Base-by-base conservation (phyloP, 2,797 vertebrate genomes). In the Chrosomus eos region DNA sequence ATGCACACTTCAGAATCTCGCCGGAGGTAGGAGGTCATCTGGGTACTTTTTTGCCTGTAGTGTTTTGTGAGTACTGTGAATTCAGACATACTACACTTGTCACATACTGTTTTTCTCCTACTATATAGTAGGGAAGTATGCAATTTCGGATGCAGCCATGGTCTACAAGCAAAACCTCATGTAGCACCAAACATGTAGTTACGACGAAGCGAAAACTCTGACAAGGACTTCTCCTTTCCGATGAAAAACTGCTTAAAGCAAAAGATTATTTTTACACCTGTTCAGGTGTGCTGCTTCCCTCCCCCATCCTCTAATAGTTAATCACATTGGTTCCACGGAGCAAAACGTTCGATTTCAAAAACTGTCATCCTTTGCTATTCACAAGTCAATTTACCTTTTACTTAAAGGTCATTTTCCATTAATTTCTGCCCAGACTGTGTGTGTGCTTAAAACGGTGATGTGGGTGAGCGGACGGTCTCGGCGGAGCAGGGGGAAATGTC, bases 391-490 rank as follows among this genome's bases (percentile, higher is more conserved):
- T 68, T 70, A 77, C 82, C 48, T 55, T 40, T 38, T 45, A n/a
- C 9, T 67, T 36, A 23, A 48, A 80, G 36, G 10, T 51, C 4
- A 31, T 23, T 51, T 71, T 10, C 51, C 36, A 62, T 33, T 21
- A 5, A 6, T 48, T 64, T 58, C 48, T 55, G 31, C 7, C 48
- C 31, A 21, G n/a, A n/a, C 19, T 18, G 2, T 5, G n/a, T 58
- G 66, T 45, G 81, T 58, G 83, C 51, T 55, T 97, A 99, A 95
- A 99, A 99, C n/a, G 97, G 97, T 67, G 98, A 98, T 83, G 94
- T 97, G 87, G 97, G 97, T 87, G 98, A 98, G 93, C 96, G 97
- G 91, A 97, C 96, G 83, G 97, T 99, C 94, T 96, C 97, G 6
- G 96, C 97, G 31, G 97, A 98, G 95, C 95, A 94, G 75, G 95